A percentile compares a stretch with the other conserved stretches of the same genome.
phyloP scores from a whole-genome alignment of 1,140 invertebrate genomes.

The Bombus vancouverensis region DNA sequence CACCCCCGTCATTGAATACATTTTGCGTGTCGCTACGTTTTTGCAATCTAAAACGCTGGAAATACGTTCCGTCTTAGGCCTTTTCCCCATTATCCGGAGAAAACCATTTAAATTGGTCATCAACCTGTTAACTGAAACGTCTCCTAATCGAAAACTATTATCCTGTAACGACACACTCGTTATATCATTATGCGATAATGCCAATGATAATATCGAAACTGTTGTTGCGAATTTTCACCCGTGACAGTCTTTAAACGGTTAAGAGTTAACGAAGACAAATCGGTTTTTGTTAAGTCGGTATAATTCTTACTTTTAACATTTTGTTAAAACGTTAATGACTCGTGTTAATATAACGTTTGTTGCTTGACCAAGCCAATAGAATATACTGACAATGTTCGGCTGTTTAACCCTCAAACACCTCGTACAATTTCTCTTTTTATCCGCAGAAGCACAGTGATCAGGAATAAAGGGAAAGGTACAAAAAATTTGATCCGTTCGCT shows the following conservation, averaged over 20 bases:
- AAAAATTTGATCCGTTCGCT: not conserved
- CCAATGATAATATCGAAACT: not conserved
- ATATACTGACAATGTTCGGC: not conserved
- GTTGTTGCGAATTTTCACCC: no score
- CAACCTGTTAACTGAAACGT: not conserved
- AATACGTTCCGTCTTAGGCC: slow-evolving; percentile 9
- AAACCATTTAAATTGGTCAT: not conserved
- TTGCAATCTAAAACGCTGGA: slow-evolving; percentile 23
- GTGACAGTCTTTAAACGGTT: no score
- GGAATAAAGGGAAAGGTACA: not conserved
- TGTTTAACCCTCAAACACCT: not conserved
- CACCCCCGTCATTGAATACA: slow-evolving; percentile 49
- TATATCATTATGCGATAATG: not conserved
- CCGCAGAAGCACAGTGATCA: not conserved
- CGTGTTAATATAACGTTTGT: no score
- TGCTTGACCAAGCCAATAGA: no score
- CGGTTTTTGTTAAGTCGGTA: no score
- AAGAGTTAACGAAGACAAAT: no score
- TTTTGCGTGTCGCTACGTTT: slow-evolving; percentile 44
- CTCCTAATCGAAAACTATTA: not conserved
- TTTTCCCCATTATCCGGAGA: no score
- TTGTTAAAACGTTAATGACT: no score
- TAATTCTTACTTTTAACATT: no score
- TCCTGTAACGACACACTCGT: not conserved
- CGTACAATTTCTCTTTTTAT: not conserved